Base-by-base conservation (phyloP, 2,888 invertebrate genomes). In the Stratiomys singularior region DNA sequence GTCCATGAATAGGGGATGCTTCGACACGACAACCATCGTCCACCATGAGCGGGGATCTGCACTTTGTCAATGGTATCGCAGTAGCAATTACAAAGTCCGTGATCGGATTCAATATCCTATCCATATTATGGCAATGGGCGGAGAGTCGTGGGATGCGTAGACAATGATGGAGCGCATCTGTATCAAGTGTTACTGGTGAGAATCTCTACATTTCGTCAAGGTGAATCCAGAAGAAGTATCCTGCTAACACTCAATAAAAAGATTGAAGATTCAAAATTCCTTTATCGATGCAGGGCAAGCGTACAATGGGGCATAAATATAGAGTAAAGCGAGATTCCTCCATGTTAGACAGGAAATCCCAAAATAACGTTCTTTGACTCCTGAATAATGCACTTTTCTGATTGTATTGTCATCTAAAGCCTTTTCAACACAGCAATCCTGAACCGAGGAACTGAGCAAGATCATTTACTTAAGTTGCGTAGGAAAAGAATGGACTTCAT, bases 181-280 rank as follows among this genome's bases (percentile, higher is more conserved):
- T 25, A 3, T 21, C 25, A n/a, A 21, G 18, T 67, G 44, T 11
- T 30, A 47, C 47, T 46, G 47, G 27, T 25, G 15, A 7, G 47
- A 9, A 71, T 71, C 25, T 25, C 25, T n/a, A 9, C 52, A 15
- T 15, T 47, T 13, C 25, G 21, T n/a, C 64, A 64, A 64, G 30
- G 64, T 64, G 64, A 64, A 52, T 18, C 25, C 47, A 52, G 52
- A 5, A 71, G n/a, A 71, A 71, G 25, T 52, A 47, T 47, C 25
- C 11, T 25, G 11, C 47, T 52, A 71, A 71, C 71, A 71, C 71
- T 71, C 71, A 71, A 71, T 71, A 71, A 71, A 71, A 71, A 71
- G 7, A 71, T 71, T 71, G 46, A 15, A 71, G 47, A 71, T 71
- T 71, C 47, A 71, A 71, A 71, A 25, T 71, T 71, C 18, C 15